phyloP scores from a whole-genome alignment of 2,888 invertebrate genomes.

The Amphipyra berbera region DNA sequence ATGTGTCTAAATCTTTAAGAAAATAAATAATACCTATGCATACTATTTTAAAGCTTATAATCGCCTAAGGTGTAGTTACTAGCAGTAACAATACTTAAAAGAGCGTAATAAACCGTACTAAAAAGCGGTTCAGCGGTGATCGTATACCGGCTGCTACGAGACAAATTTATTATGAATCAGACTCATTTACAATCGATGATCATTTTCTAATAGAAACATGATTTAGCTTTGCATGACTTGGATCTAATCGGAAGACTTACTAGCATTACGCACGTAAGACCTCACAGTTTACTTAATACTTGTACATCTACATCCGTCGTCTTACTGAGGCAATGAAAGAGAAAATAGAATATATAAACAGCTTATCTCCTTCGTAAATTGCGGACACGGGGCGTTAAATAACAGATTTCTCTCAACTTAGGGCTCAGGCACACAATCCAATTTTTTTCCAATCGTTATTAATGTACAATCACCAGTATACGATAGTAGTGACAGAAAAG shows the following conservation, averaged over 20 bases:
- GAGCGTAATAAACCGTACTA: too few relatives aligned
- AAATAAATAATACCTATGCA: too few relatives aligned
- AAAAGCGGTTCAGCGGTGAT: too few relatives aligned
- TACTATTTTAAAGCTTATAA: too few relatives aligned
- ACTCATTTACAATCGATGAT: background rate
- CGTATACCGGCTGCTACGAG: too few relatives aligned
- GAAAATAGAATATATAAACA: constrained; percentile 49
- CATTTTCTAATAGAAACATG: constrained; percentile 4
- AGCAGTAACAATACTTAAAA: too few relatives aligned
- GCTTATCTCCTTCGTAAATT: constrained; percentile 51
- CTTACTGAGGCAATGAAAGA: constrained; percentile 40
- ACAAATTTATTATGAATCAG: background rate
- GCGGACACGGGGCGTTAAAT: constrained; percentile 47
- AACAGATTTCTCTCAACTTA: constrained; percentile 51
- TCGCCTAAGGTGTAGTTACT: too few relatives aligned
- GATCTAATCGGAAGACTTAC: constrained; percentile 4
- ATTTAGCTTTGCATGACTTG: constrained; percentile 1
- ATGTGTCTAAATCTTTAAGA: too few relatives aligned
- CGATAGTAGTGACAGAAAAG: too few relatives aligned
- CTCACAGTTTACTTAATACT: constrained; percentile 21
- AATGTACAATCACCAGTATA: too few relatives aligned
- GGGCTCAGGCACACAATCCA: constrained; percentile 25
- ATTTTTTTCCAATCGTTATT: background rate
- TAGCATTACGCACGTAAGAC: constrained; percentile 11
- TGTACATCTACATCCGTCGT: constrained; percentile 21